Base-by-base conservation (phyloP, 2,888 invertebrate genomes). In the Phengaris arion region DNA sequence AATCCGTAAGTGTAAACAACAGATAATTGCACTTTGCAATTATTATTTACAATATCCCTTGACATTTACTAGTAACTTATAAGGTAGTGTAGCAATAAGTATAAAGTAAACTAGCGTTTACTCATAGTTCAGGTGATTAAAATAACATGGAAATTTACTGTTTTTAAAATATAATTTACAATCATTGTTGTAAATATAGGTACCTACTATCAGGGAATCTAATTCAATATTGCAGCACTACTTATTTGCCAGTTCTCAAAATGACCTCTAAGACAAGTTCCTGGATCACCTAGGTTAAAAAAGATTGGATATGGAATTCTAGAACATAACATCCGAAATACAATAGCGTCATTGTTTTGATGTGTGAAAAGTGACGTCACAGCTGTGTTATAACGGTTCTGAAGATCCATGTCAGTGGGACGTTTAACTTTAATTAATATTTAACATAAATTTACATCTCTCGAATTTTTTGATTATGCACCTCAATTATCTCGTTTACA, bases 371-470 rank as follows among this genome's bases (percentile, higher is more conserved):
- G 12, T 72, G 72, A 72, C 72, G 72, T 54, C 72, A 72, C 48
- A 51, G 15, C 13, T n/a, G 46, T 70, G 9, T 70, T 51, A 70
- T 72, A 72, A 72, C 72, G 15, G 72, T 72, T 52, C 35, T 52
- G 12, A 15, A 72, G 35, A 72, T 72, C 13, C 72, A 72, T 72
- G 72, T 72, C 72, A 72, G 72, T 72, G 72, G 72, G 72, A 22
- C 72, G 35, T 72, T 22, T 64, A 64, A 64, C 64, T 64, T 64
- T 64, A 64, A 64, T 64, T 64, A 35, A 64, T 64, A 64, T 15
- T 64, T 64, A 64, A 45, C 64, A 64, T 64, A 64, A 35, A 64
- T 64, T 64, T 64, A 64, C 64, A 64, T 35, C 35, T 12, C 64
- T 35, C 35, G 35, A 35, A 64, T 13, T 64, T 35, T 64, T 64